Percentiles rank a stretch among this genome's conserved stretches.
Evolutionary conservation across 2,113 vertebrate genomes (phyloP).

Genomic region (Calypte anna): DNA sequence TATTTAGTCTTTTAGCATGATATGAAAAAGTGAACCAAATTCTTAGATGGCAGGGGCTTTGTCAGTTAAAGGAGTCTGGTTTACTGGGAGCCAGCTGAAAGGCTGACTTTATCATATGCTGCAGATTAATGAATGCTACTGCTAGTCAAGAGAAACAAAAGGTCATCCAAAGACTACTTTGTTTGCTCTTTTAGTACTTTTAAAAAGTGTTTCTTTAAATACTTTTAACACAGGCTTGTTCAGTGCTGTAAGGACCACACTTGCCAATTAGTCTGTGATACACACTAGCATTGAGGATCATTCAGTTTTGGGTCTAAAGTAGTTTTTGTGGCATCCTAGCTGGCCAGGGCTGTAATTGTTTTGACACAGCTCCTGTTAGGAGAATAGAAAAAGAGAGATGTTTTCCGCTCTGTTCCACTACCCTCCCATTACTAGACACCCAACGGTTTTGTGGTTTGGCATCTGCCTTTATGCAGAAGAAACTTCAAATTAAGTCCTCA

Average conservation of each 20-base stretch:
- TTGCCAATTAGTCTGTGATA: neutral
- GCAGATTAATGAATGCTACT: conserved; percentile 68
- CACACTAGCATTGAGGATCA: neutral
- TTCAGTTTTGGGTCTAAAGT: neutral
- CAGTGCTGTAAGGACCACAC: neutral
- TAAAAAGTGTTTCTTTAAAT: conserved; percentile 23
- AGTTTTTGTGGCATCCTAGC: neutral
- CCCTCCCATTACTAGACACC: neutral
- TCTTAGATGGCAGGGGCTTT: conserved; percentile 64
- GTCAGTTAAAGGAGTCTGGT: conserved; percentile 53
- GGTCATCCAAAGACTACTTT: conserved; percentile 67
- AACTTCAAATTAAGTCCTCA: conserved; percentile 4
- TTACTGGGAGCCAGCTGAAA: conserved; percentile 50
- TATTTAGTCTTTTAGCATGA: conserved; percentile 74
- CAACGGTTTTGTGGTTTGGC: conserved; percentile 10
- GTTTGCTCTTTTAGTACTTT: conserved; percentile 43
- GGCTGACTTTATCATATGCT: conserved; percentile 59
- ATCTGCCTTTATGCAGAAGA: neutral
- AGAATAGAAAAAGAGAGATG: neutral
- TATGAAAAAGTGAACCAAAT: conserved; percentile 69
- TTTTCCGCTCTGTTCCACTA: neutral
- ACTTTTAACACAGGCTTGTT: neutral
- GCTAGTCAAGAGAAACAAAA: conserved; percentile 59
- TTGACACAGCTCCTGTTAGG: neutral
- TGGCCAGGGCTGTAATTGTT: neutral